Percentiles rank a stretch among this genome's conserved stretches.
Conservation (phyloP, 2,797 vertebrate species). For the Crenichthys baileyi region DNA sequence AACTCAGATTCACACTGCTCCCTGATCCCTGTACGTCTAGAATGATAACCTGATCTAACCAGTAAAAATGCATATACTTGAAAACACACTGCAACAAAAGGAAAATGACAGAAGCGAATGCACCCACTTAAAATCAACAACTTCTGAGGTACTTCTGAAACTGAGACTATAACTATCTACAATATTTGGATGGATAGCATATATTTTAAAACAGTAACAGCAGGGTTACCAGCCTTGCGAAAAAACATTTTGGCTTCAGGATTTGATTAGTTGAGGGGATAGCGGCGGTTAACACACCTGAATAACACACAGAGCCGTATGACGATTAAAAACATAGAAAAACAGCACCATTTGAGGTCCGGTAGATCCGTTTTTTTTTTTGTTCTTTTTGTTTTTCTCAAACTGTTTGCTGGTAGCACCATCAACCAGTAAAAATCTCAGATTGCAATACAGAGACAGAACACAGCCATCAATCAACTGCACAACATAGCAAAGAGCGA, state of each 20-base stretch:
- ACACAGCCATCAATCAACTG: slow-evolving; percentile 76
- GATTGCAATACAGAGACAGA: slow-evolving; percentile 75
- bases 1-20: slow-evolving; percentile 21
- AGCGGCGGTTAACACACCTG: slow-evolving; percentile 73
- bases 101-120: slow-evolving; percentile 67
- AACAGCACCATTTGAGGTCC: slow-evolving; percentile 89
- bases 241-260: slow-evolving; percentile 72
- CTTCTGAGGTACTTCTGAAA: slow-evolving; percentile 78
- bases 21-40: slow-evolving; percentile 34
- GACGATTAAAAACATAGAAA: slow-evolving; percentile 82
- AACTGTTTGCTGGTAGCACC: slow-evolving; percentile 87
- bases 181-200: slow-evolving; percentile 81
- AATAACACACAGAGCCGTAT: slow-evolving; percentile 75
- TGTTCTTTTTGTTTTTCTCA: slow-evolving; percentile 21
- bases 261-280: slow-evolving; percentile 72
- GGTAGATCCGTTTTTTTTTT: slow-evolving; percentile 70
- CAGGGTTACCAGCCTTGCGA: slow-evolving; percentile 60
- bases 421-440: slow-evolving; percentile 82
- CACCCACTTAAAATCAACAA: slow-evolving; percentile 68
- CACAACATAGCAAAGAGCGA: slow-evolving; percentile 77
- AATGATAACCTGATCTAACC: slow-evolving; percentile 68
- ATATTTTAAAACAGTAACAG: slow-evolving; percentile 70
- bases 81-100: slow-evolving; percentile 66
- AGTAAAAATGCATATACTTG: slow-evolving; percentile 75
- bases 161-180: slow-evolving; percentile 76